phyloP scores from a whole-genome alignment of 2,113 vertebrate species.

The Castor canadensis region DNA sequence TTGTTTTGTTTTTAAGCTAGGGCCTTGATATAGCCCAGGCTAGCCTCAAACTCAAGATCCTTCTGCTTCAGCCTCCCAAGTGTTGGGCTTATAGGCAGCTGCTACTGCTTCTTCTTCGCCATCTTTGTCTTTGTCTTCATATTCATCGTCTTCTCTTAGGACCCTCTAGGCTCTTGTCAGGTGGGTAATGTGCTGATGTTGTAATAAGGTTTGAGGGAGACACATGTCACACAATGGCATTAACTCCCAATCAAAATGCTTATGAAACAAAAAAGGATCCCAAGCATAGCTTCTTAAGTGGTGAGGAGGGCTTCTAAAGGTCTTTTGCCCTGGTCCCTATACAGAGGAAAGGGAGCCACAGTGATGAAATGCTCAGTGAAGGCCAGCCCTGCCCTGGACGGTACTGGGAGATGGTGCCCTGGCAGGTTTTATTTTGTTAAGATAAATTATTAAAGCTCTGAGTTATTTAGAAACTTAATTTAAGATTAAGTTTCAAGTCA shows the following conservation, averaged over 20 bases:
- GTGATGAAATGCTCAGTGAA: not conserved
- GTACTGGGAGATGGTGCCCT: not conserved
- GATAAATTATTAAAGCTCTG: not conserved
- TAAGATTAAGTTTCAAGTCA: not conserved
- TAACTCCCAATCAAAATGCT: no score
- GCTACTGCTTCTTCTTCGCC: no score
- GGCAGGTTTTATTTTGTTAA: not conserved
- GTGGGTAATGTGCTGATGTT: no score
- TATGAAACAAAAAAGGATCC: no score
- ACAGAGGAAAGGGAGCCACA: not conserved
- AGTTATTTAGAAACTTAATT: not conserved
- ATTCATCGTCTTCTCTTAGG: no score
- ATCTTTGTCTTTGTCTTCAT: no score
- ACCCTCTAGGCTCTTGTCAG: no score
- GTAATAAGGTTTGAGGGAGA: no score
- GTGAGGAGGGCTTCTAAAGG: not conserved
- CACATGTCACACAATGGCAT: no score
- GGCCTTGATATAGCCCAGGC: not conserved
- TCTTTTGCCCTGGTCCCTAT: not conserved
- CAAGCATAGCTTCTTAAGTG: not conserved
- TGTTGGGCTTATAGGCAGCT: not conserved
- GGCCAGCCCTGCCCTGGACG: not conserved
- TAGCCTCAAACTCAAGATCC: not conserved
- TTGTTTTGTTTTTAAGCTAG: not conserved
- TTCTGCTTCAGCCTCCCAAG: not conserved